Evolutionary conservation across 2,888 invertebrate genomes (phyloP), one percentile per base, ranked within the genome.

Genomic region (Cryptocephalus moraei): DNA sequence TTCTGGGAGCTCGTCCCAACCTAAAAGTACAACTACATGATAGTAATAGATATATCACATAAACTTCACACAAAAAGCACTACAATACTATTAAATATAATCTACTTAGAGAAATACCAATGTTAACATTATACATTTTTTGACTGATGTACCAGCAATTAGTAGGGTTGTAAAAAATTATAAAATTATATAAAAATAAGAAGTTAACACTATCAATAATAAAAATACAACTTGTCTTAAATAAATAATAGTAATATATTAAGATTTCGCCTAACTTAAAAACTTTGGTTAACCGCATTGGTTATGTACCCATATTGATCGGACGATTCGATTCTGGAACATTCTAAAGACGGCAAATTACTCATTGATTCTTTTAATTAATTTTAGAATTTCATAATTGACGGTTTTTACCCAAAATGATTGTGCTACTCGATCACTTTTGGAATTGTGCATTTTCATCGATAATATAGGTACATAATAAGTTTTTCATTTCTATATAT

Each of bases 61-160:
- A 67, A 71, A 71, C 70, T 66, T 70, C 70, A 73, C 73, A 73
- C 69, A 64, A 69, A 72, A 73, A 73, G 72, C 73, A 71, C 69
- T 69, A 69, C 66, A 60, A 66, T 66, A 69, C 67, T 65, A 65
- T 60, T 64, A 60, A 62, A 65, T 65, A 63, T 64, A 62, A 63
- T 59, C 65, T 65, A 67, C 62, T 60, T 62, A 65, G 62, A 63
- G 61, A 63, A 62, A 61, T 64, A 61, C 60, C 58, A 60, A 60
- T 56, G 59, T 60, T 58, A 60, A 63, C 61, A 60, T 60, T 57
- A 59, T 61, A 64, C 59, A 61, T 54, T 55, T 46, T 58, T 61
- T 53, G 56, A 58, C 59, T 57, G 55, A 52, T 57, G 55, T 56
- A 55, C 57, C 58, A 58, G 60, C 56, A 58, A 59, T 61, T 61